A percentile compares a stretch with the other conserved stretches of the same genome.
phyloP scores from a whole-genome alignment of 2,888 invertebrate genomes.

The Ceriagrion tenellum region DNA sequence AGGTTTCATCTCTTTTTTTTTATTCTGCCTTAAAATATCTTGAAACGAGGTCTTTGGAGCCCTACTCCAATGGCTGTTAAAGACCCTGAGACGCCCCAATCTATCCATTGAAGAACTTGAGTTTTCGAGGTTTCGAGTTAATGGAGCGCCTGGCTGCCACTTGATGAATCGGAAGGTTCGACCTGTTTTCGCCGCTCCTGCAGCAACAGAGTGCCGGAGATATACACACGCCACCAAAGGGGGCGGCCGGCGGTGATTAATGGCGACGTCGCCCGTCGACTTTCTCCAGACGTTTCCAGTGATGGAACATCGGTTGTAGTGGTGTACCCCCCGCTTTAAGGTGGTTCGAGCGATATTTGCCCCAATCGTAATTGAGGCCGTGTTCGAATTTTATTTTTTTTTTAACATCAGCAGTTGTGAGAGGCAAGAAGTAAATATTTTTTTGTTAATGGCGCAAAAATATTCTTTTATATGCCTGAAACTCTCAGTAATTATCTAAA shows the following conservation, averaged over 20 bases:
- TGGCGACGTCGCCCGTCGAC: neutral
- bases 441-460: no score
- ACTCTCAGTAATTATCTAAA: no score
- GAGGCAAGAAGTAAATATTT: no score
- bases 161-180: constrained; percentile 18
- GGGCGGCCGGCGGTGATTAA: neutral
- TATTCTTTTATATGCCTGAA: no score
- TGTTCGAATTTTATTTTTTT: no score
- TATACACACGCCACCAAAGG: no score
- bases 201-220: neutral
- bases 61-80: neutral
- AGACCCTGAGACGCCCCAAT: neutral
- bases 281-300: neutral
- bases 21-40: neutral
- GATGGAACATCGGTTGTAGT: neutral
- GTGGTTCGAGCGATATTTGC: no score
- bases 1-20: neutral
- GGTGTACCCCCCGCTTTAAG: no score
- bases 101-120: neutral
- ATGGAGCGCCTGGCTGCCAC: neutral
- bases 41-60: neutral
- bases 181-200: neutral
- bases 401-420: no score
- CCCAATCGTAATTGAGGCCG: no score
- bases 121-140: neutral